Base-by-base conservation (phyloP, 2,888 invertebrate species). In the Drosophila setosimentum region DNA sequence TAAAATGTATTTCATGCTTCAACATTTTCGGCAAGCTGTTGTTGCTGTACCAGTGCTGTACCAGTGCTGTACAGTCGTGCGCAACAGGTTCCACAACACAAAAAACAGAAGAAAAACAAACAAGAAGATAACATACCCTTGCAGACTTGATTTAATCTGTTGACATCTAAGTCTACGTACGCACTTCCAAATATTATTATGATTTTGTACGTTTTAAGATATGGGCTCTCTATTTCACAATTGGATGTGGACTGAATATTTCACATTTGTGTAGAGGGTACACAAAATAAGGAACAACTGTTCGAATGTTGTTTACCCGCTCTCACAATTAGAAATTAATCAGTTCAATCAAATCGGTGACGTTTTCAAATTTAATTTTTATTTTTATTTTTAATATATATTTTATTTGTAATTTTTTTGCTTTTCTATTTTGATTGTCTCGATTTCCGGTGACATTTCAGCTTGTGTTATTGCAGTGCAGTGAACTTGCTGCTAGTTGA, bases 401-500 rank as follows among this genome's bases (percentile, higher is more conserved):
- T 21, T 74, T 80, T 65, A 58, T 72, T 48, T 57, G 48, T 66
- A 71, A 73, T 73, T 51, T 48, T 59, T 54, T 45, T 61, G 58
- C 33, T 72, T 72, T 71, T 71, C 68, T 75, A 61, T 67, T 68
- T 68, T 6, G 48, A 45, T 32, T 45, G 45, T 45, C 49, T 66
- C 35, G 66, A 45, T 67, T 73, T 64, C 30, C 62, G n/a, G 65
- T 68, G 68, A 29, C 29, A 29, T 29, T 49, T 49, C 18, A 49
- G 49, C 10, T 69, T 82, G 75, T 73, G 73, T 74, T 81, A 76
- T 78, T 83, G 78, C 82, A 85, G 86, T 80, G 71, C 86, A 87
- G 73, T 85, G 86, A 87, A 87, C 86, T 87, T 80, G 88, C 75
- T 76, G 68, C 72, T 75, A 76, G 76, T 87, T 82, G 82, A 85